Conservation (phyloP, 2,888 invertebrate species). For the Antitype chi region DNA sequence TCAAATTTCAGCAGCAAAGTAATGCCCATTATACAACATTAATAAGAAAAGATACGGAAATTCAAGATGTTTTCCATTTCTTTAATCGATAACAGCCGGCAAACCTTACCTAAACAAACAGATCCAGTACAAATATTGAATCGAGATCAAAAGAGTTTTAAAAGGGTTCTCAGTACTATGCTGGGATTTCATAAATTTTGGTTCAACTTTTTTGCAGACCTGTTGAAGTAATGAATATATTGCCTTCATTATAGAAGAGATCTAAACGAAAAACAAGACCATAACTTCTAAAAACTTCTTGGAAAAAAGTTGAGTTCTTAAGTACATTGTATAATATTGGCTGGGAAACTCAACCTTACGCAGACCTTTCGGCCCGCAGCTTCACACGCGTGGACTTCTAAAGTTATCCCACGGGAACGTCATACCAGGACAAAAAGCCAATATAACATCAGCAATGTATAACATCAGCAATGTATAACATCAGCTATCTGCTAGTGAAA, state of each 20-base stretch:
- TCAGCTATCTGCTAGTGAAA: too few species aligned
- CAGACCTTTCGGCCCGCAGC: too few species aligned
- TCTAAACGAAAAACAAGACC: not conserved
- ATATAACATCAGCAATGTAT: too few species aligned
- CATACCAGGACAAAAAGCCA: too few species aligned
- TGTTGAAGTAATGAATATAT: not conserved
- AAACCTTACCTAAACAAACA: slow-evolving; percentile 24
- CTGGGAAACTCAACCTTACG: not conserved
- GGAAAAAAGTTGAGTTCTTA: not conserved
- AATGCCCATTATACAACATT: not conserved
- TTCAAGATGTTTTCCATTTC: slow-evolving; percentile 13
- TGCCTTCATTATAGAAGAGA: not conserved
- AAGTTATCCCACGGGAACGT: too few species aligned
- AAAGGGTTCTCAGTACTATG: slow-evolving; percentile 26
- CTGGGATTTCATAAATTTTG: slow-evolving; percentile 9
- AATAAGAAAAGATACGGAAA: not conserved
- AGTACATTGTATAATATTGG: not conserved
- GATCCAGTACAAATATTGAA: slow-evolving; percentile 36
- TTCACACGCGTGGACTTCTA: too few species aligned
- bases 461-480: too few species aligned
- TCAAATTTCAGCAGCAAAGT: not conserved
- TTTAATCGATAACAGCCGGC: slow-evolving; percentile 5
- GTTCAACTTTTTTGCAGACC: not conserved
- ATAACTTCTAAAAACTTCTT: too few species aligned
- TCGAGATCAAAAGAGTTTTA: slow-evolving; percentile 34